Evolutionary conservation across 2,797 vertebrate genomes (phyloP), one percentile per base, ranked within the genome.

Genomic region (Chrysolophus pictus): DNA sequence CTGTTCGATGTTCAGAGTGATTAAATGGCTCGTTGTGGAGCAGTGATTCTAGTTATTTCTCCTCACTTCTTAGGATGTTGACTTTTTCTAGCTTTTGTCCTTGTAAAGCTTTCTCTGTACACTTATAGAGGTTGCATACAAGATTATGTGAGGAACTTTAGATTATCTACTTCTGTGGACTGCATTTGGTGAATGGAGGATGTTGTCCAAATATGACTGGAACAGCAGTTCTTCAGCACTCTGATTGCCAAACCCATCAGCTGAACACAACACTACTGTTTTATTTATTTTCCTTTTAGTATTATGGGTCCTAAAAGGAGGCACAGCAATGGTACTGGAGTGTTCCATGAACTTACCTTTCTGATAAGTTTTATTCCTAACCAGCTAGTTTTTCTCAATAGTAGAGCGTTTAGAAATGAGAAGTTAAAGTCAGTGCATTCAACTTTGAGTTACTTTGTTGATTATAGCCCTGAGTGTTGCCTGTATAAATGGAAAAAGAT

Each of bases 281-380:
- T 78, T n/a, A 37, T 74, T 41, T 65, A 28, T 19, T 79, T 63
- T 46, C 77, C 4, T 59, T 49, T 77, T 3, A 9, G 44, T 84
- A 28, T 60, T 62, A 65, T 41, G 83, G 41, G 39, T 53, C 22
- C 22, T 80, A 58, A 83, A 79, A 3, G 4, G 58, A 90, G 47
- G 56, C 41, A 51, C 44, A 78, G 9, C 26, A 13, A 71, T 93
- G 53, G 28, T 84, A 53, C 55, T 93, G 51, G 51, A 94, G 19
- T 95, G 72, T 88, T 95, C 80, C 77, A 49, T 81, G 80, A 77
- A 71, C 93, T 94, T 91, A 56, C 74, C 70, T 94, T 92, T 79
- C 44, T 83, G 39, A 81, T 92, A 94, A 92, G 72, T 86, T 96
- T 87, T 81, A 23, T 77, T 95, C 91, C 87, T 5, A 13, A 90